Conservation (phyloP, 1,140 invertebrate species). For the Drosophila melanogaster region DNA sequence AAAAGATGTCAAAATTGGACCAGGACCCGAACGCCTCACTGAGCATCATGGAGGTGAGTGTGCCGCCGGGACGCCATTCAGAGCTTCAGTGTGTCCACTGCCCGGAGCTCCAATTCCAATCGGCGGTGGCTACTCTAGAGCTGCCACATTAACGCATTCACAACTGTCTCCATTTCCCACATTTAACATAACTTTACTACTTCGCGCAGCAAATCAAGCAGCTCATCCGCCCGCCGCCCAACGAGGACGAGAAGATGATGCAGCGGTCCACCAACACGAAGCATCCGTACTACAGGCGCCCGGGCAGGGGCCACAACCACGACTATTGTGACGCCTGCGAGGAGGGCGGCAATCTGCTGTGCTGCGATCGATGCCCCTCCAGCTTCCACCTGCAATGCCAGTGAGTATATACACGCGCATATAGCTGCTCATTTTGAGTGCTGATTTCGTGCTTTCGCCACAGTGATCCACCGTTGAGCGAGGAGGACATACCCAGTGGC, state of each 20-base stretch:
- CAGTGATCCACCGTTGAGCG: conserved; percentile 95
- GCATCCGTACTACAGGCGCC: conserved; percentile 93
- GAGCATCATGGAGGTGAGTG: conserved; percentile 80
- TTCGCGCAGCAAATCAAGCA: conserved; percentile 92
- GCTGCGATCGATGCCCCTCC: conserved; percentile 97
- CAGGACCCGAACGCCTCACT: conserved; percentile 70
- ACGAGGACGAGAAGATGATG: conserved; percentile 86
- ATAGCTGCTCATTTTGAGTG: not conserved
- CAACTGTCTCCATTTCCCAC: not conserved
- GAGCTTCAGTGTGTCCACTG: not conserved
- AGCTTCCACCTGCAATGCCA: conserved; percentile 98
- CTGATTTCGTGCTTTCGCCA: not conserved
- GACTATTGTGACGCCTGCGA: conserved; percentile 96
- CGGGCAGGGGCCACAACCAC: conserved; percentile 95
- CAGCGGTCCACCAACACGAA: conserved; percentile 89
- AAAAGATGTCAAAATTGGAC: conserved; percentile 81
- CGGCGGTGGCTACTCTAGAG: conserved; percentile 9
- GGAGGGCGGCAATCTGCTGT: conserved; percentile 97
- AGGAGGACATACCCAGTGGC: conserved; percentile 94
- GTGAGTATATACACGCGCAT: conserved; percentile 86
- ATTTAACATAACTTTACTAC: not conserved
- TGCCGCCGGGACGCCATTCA: not conserved
- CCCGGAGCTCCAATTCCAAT: conserved; percentile 7
- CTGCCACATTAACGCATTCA: conserved; percentile 31
- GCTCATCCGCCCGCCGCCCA: conserved; percentile 94